These are phyloP conservation scores for Zaprionus nigranus DNA, from an alignment of 1,140 invertebrate species.

Conservation along the genomic window DNA sequence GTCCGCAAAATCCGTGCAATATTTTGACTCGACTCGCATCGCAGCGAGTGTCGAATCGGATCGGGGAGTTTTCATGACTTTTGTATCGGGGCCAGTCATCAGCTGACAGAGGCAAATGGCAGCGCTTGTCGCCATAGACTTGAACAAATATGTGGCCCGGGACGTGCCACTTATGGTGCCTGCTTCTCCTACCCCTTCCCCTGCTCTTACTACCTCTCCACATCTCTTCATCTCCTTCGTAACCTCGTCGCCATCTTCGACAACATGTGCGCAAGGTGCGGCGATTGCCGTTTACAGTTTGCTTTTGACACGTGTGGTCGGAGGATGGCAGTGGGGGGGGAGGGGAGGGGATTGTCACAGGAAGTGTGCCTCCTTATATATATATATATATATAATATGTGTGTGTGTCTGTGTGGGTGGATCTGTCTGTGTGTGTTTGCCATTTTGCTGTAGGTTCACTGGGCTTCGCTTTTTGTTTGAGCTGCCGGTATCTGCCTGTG, in stretches of 20 bases:
- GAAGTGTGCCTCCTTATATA: constrained; percentile 26
- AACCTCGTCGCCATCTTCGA: constrained; percentile 39
- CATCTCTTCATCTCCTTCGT: not conserved
- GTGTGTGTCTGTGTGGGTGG: constrained; percentile 30
- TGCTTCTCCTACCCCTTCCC: not conserved
- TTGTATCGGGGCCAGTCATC: constrained; percentile 79
- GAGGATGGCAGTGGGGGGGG: not conserved
- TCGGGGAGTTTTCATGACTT: constrained; percentile 67
- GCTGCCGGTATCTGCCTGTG: constrained; percentile 43
- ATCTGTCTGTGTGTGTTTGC: not conserved
- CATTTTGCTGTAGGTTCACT: constrained; percentile 23
- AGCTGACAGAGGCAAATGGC: constrained; percentile 74
- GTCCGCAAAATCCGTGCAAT: constrained; percentile 49
- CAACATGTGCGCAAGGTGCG: constrained; percentile 74
- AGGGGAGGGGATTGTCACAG: constrained; percentile 32
- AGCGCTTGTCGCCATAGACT: constrained; percentile 80
- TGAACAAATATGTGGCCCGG: constrained; percentile 76
- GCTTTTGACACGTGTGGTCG: constrained; percentile 70
- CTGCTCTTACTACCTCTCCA: not conserved
- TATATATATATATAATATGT: not conserved
- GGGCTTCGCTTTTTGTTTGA: constrained; percentile 78
- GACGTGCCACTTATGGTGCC: constrained; percentile 73
- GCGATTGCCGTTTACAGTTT: constrained; percentile 64
- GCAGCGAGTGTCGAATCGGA: not conserved
- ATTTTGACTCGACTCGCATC: constrained; percentile 37